phyloP scores from a whole-genome alignment of 2,888 invertebrate genomes.

The Drosophila eohydei region DNA sequence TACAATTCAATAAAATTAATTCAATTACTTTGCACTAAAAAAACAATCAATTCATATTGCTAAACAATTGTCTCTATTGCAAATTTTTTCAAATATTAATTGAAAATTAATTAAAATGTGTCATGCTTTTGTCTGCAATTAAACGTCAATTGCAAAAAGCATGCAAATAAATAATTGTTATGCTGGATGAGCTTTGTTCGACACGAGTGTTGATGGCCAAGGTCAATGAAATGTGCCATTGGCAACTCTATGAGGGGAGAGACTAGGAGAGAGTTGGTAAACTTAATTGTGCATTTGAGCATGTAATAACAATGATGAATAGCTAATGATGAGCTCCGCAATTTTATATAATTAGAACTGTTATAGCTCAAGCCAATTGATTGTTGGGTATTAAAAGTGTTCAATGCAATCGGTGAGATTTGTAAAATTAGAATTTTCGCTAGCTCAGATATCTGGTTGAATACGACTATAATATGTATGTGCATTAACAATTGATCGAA shows the following conservation, averaged over 20 bases:
- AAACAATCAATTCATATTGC: slow-evolving; percentile 11
- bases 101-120: slow-evolving; percentile 42
- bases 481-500: not conserved
- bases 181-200: not conserved
- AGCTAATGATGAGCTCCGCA: not conserved
- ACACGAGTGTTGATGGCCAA: slow-evolving; percentile 32
- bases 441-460: not conserved
- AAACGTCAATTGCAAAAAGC: slow-evolving; percentile 15
- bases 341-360: slow-evolving; percentile 15
- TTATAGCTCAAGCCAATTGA: slow-evolving; percentile 8
- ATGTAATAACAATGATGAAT: no score
- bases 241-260: not conserved
- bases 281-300: slow-evolving; percentile 15
- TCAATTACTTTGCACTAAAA: slow-evolving; percentile 18
- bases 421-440: slow-evolving; percentile 22
- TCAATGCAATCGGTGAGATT: slow-evolving; percentile 5
- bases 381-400: not conserved
- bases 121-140: slow-evolving; percentile 39
- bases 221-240: slow-evolving; percentile 25
- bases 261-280: not conserved
- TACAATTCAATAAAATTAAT: slow-evolving; percentile 25
- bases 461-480: not conserved
- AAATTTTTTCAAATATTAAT: slow-evolving; percentile 20
- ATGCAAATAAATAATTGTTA: slow-evolving; percentile 17
- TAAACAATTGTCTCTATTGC: not conserved